These are phyloP conservation scores for Helicolenus hilgendorfi DNA, from an alignment of 2,797 vertebrate genomes.

Conservation along the genomic window DNA sequence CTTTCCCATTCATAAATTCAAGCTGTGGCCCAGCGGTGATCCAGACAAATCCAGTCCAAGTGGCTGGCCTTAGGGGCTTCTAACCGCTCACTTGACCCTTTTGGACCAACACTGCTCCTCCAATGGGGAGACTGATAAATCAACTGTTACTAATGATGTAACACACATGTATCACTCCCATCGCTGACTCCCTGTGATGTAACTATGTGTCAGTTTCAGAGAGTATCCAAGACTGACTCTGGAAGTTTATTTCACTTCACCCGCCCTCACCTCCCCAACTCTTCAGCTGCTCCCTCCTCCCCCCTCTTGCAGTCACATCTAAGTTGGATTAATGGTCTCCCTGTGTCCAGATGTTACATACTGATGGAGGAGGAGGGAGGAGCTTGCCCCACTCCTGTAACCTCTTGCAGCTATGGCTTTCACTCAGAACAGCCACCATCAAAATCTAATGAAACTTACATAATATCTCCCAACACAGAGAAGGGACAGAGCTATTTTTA, in stretches of 20 bases:
- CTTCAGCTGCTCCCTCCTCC: conserved; percentile 29
- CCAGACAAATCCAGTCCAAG: conserved; percentile 52
- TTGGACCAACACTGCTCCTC: neutral
- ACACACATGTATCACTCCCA: conserved; percentile 19
- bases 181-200: conserved; percentile 42
- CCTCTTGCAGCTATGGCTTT: conserved; percentile 54
- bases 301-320: conserved; percentile 67
- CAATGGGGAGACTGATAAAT: conserved; percentile 6
- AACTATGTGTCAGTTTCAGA: conserved; percentile 48
- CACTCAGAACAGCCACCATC: conserved; percentile 45
- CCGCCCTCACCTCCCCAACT: conserved; percentile 41
- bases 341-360: conserved; percentile 89
- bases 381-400: conserved; percentile 65
- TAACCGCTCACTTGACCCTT: neutral
- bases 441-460: conserved; percentile 52
- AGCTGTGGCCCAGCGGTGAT: conserved; percentile 19
- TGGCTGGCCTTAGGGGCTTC: neutral
- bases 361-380: conserved; percentile 78
- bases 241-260: conserved; percentile 60
- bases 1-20: conserved; percentile 35
- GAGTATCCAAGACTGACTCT: conserved; percentile 24
- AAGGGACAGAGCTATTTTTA: neutral
- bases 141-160: conserved; percentile 49
- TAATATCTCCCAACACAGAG: conserved; percentile 29
- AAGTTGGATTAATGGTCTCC: conserved; percentile 85